These are phyloP conservation scores for Rhynchophorus ferrugineus DNA, from an alignment of 1,140 invertebrate genomes.

Conservation along the genomic window DNA sequence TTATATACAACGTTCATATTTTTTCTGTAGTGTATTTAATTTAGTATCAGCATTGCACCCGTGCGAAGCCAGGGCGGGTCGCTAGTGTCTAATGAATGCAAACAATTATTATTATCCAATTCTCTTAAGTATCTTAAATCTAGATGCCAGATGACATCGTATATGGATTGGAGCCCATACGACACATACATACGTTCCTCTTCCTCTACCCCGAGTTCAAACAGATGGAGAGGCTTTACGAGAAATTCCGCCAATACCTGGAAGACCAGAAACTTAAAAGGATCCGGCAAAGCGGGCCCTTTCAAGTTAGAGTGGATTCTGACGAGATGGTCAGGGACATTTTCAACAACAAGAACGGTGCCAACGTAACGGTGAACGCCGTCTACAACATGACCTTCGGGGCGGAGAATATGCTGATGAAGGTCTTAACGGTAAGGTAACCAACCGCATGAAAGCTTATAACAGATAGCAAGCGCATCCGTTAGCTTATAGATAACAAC, in stretches of 20 bases:
- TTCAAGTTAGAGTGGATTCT: not conserved
- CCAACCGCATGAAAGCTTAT: no score
- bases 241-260: slow-evolving; percentile 8
- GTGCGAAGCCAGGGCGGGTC: no score
- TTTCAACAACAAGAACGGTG: slow-evolving; percentile 36
- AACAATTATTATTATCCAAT: no score
- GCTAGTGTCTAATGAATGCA: no score
- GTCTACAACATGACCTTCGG: slow-evolving; percentile 48
- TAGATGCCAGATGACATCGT: slow-evolving; percentile 17
- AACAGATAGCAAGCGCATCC: no score
- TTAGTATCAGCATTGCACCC: no score
- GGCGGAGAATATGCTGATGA: slow-evolving; percentile 50
- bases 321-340: slow-evolving; percentile 15
- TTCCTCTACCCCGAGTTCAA: slow-evolving; percentile 14
- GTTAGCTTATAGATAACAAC: slow-evolving; percentile 55
- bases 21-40: no score
- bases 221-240: slow-evolving; percentile 11
- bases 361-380: slow-evolving; percentile 44
- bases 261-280: slow-evolving; percentile 1
- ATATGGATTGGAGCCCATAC: slow-evolving; percentile 9
- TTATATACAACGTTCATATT: no score
- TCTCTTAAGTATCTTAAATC: no score
- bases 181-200: slow-evolving; percentile 10
- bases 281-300: not conserved
- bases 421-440: slow-evolving; percentile 53